Percentiles rank a stretch among this genome's conserved stretches.
Evolutionary conservation across 2,888 invertebrate genomes (phyloP).

Genomic region (Stratiomys singularior): DNA sequence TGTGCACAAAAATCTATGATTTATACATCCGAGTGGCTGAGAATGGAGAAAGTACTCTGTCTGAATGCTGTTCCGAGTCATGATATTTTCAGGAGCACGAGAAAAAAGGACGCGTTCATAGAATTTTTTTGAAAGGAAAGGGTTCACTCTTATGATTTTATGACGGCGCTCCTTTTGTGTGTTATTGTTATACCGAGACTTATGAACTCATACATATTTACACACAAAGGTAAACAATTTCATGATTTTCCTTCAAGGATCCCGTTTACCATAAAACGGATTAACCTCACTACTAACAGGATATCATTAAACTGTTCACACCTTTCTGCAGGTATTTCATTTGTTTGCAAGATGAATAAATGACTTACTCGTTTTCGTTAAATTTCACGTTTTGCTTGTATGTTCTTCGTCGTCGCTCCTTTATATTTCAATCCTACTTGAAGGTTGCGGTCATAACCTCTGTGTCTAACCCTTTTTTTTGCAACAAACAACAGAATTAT

Average conservation of each 20-base stretch:
- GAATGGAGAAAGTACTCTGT: too few relatives aligned
- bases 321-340: neutral
- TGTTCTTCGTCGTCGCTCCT: neutral
- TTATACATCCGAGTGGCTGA: neutral
- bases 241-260: neutral
- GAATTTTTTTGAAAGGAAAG: neutral
- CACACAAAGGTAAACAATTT: neutral
- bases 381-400: neutral
- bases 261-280: neutral
- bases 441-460: slow-evolving; percentile 11
- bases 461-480: neutral
- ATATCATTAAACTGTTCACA: slow-evolving; percentile 23
- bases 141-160: neutral
- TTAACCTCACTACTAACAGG: neutral
- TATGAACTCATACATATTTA: neutral
- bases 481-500: slow-evolving; percentile 1
- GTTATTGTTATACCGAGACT: neutral
- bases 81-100: neutral
- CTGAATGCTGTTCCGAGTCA: neutral
- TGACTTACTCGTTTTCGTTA: too few relatives aligned
- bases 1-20: neutral
- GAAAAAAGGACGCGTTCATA: neutral
- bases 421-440: neutral
- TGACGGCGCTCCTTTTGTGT: neutral
- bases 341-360: neutral